Percentiles rank a stretch among this genome's conserved stretches.
phyloP scores from a whole-genome alignment of 2,888 invertebrate genomes.

The Synanthedon andrenaeformis region DNA sequence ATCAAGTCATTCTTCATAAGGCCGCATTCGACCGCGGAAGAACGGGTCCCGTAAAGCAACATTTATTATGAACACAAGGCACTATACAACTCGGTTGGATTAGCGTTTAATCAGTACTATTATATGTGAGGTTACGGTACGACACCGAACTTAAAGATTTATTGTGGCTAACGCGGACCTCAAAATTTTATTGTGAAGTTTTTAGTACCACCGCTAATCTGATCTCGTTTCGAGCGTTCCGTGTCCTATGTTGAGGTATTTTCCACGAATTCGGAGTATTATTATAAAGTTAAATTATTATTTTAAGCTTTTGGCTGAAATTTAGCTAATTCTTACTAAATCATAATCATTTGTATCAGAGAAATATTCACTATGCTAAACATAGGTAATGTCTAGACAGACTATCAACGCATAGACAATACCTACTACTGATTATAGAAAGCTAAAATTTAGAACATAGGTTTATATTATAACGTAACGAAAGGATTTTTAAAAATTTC shows the following conservation, averaged over 20 bases:
- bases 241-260: constrained; percentile 1
- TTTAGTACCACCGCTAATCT: constrained; percentile 9
- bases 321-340: neutral
- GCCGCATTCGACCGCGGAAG: constrained; percentile 8
- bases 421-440: too few relatives aligned
- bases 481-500: too few relatives aligned
- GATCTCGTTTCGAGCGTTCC: constrained; percentile 19
- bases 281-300: too few relatives aligned
- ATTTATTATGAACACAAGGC: constrained; percentile 11
- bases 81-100: constrained; percentile 10
- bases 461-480: too few relatives aligned
- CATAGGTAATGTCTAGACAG: too few relatives aligned
- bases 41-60: constrained; percentile 7
- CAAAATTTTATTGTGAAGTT: constrained; percentile 2
- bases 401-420: too few relatives aligned
- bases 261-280: constrained; percentile 21
- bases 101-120: neutral
- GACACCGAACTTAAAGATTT: constrained; percentile 3
- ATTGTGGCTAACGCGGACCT: constrained; percentile 1
- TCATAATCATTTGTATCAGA: neutral
- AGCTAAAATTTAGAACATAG: too few relatives aligned
- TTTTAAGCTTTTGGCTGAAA: neutral
- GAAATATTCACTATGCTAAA: too few relatives aligned
- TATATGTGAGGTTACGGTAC: neutral
- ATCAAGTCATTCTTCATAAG: constrained; percentile 29